Evolutionary conservation across 2,888 invertebrate species (phyloP).

Genomic region (Trissolcus brochymenae): DNA sequence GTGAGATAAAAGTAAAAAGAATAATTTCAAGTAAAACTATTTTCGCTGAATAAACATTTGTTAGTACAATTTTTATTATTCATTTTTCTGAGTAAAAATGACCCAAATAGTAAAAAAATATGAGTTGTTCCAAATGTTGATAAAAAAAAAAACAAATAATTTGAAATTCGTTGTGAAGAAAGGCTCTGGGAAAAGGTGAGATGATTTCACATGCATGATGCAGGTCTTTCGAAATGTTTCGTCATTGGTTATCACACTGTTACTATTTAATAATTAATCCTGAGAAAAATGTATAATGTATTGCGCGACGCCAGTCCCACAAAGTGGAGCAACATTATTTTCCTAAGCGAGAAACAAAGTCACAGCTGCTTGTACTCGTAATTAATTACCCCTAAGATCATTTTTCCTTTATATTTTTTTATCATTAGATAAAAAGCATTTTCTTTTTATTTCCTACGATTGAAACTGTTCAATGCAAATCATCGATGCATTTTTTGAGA

Average conservation of each 20-base stretch:
- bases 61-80: too few species aligned
- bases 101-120: too few species aligned
- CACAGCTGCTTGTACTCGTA: not conserved
- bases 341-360: constrained; percentile 11
- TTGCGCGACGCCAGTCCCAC: constrained; percentile 15
- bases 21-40: not conserved
- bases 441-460: not conserved
- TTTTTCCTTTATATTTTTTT: not conserved
- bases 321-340: constrained; percentile 25
- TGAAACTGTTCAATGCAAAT: too few species aligned
- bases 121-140: too few species aligned
- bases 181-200: not conserved
- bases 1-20: not conserved
- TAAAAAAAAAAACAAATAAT: not conserved
- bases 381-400: constrained; percentile 18
- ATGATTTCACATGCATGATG: constrained; percentile 6
- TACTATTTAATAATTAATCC: constrained; percentile 49
- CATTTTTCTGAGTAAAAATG: too few species aligned
- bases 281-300: constrained; percentile 52
- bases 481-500: too few species aligned
- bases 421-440: not conserved
- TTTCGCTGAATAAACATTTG: too few species aligned
- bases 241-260: constrained; percentile 5
- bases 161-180: not conserved
- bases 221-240: not conserved